phyloP scores from a whole-genome alignment of 2,113 vertebrate genomes.

The Saguinus imperator region DNA sequence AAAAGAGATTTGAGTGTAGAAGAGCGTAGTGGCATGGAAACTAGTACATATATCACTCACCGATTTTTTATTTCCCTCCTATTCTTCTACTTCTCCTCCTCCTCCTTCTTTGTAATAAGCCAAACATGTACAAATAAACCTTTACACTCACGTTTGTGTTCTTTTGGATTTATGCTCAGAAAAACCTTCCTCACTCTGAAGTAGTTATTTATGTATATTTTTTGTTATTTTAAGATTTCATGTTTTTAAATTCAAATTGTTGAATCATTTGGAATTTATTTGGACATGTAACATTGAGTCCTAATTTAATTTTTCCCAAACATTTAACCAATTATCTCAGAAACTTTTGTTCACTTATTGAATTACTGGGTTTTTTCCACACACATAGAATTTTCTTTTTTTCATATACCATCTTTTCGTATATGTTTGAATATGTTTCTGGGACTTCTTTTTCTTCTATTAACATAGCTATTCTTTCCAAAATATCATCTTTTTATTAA shows the following conservation, averaged over 20 bases:
- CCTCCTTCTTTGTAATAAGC: not conserved
- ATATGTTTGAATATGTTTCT: not conserved
- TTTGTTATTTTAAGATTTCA: not conserved
- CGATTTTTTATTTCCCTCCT: not conserved
- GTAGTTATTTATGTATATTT: not conserved
- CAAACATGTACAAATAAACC: not conserved
- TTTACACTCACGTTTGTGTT: not conserved
- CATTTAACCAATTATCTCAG: conserved; percentile 35
- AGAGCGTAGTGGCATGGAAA: not conserved
- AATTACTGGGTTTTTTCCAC: not conserved
- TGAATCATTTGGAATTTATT: conserved; percentile 38
- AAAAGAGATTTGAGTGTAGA: not conserved
- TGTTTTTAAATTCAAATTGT: conserved; percentile 8
- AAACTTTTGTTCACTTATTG: conserved; percentile 45
- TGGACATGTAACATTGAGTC: not conserved
- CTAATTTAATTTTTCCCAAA: conserved; percentile 26
- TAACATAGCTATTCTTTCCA: not conserved
- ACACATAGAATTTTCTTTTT: not conserved
- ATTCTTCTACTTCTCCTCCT: not conserved
- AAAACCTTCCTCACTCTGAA: not conserved
- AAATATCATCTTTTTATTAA: not conserved
- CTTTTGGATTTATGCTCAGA: not conserved
- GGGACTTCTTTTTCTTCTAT: not conserved
- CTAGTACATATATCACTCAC: not conserved
- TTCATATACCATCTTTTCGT: not conserved